Percentiles rank a stretch among this genome's conserved stretches.
Conservation (phyloP, 23 tunicate species). For the Trididemnum nubilum region DNA sequence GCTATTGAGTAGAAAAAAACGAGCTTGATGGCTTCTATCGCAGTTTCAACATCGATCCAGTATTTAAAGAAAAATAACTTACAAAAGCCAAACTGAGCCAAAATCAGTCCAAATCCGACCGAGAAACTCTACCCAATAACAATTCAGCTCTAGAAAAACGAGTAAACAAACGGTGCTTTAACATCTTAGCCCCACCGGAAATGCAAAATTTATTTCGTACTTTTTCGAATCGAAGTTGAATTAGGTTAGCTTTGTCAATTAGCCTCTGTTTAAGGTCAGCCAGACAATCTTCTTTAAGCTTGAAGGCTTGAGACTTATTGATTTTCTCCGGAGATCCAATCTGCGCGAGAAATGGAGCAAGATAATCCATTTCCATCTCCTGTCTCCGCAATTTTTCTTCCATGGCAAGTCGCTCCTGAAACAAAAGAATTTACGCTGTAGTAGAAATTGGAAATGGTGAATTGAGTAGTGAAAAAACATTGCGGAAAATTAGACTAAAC, state of each 20-base stretch:
- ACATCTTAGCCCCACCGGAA: no score
- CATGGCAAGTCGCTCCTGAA: slow-evolving; percentile 79
- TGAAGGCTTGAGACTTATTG: slow-evolving; percentile 69
- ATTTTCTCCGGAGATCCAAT: slow-evolving; percentile 90
- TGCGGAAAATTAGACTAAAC: no score
- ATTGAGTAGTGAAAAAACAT: background rate
- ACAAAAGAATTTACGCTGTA: background rate
- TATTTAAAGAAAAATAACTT: no score
- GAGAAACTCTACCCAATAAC: no score
- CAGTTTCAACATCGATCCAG: no score
- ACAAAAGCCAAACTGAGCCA: no score
- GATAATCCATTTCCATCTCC: slow-evolving; percentile 99
- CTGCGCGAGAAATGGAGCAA: slow-evolving; percentile 99
- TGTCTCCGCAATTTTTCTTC: slow-evolving; percentile 83
- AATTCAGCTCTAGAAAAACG: no score
- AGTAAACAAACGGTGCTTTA: no score
- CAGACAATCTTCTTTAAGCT: slow-evolving; percentile 94
- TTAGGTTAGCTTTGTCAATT: slow-evolving; percentile 95
- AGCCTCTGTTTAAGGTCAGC: slow-evolving; percentile 94
- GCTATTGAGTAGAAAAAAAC: no score
- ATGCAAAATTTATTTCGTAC: no score
- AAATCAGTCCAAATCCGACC: no score
- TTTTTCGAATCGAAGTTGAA: slow-evolving; percentile 93
- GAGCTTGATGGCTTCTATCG: no score
- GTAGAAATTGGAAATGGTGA: background rate